phyloP scores from a whole-genome alignment of 2,888 invertebrate genomes.

The Aphrophora alni region DNA sequence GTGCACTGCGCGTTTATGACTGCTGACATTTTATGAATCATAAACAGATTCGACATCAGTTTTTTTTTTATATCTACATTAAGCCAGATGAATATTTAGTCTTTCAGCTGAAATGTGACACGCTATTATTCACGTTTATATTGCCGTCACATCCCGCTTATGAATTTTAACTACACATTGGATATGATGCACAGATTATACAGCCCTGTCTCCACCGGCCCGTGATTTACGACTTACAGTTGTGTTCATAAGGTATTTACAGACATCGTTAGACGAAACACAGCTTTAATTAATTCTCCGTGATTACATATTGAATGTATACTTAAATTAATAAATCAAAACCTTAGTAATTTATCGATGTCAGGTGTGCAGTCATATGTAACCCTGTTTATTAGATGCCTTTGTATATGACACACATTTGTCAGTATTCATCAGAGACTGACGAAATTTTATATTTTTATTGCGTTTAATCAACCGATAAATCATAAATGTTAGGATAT shows the following conservation, averaged over 20 bases:
- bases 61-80: constrained; percentile 35
- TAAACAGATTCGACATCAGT: constrained; percentile 37
- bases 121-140: constrained; percentile 34
- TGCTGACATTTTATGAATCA: constrained; percentile 40
- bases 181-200: constrained; percentile 20
- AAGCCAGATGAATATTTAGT: constrained; percentile 26
- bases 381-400: background rate
- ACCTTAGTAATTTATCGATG: background rate
- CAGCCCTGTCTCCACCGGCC: background rate
- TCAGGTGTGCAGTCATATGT: background rate
- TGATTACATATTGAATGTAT: background rate
- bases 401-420: background rate
- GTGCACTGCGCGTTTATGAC: constrained; percentile 38
- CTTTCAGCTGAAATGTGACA: constrained; percentile 28
- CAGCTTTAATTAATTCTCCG: background rate
- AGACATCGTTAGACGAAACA: background rate
- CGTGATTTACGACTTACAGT: constrained; percentile 7
- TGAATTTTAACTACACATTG: constrained; percentile 33
- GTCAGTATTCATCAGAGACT: background rate
- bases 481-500: background rate
- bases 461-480: background rate
- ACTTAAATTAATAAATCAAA: constrained; percentile 9
- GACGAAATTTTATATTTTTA: background rate
- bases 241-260: constrained; percentile 6
- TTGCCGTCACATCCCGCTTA: constrained; percentile 34